These are phyloP conservation scores for Chrysocyon brachyurus DNA, from an alignment of 2,797 vertebrate species.

Conservation along the genomic window DNA sequence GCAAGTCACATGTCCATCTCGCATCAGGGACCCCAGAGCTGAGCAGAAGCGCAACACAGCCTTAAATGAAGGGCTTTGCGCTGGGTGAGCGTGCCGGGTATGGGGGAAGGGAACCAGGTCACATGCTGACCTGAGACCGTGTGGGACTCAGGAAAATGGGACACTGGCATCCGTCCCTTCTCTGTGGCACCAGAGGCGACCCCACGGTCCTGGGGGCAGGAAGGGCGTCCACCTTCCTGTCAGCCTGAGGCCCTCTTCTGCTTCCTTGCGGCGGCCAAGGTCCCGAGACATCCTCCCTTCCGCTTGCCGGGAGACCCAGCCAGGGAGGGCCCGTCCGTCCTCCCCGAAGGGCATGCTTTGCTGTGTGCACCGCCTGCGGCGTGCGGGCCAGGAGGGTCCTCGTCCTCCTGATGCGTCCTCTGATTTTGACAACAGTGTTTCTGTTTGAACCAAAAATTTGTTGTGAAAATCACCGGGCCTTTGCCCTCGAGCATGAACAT, in stretches of 20 bases:
- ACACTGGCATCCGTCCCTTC: background rate
- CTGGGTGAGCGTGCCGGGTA: background rate
- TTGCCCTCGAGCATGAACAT: background rate
- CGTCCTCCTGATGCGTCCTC: background rate
- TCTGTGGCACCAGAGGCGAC: background rate
- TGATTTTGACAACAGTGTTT: background rate
- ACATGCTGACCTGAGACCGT: fast-evolving
- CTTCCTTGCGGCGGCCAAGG: background rate
- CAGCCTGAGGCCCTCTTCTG: background rate
- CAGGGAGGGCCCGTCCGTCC: fast-evolving
- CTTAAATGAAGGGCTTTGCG: background rate
- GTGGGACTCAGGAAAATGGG: background rate
- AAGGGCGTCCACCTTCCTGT: background rate
- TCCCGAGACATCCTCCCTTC: background rate
- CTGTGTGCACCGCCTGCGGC: fast-evolving
- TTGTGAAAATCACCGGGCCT: fast-evolving
- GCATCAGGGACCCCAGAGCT: background rate
- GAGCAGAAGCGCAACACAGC: background rate
- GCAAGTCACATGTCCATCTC: too few relatives aligned
- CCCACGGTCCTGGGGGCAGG: background rate
- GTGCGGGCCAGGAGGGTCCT: background rate
- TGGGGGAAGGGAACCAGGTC: background rate
- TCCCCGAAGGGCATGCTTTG: fast-evolving
- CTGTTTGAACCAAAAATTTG: background rate
- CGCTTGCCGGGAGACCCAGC: fast-evolving